A percentile compares a stretch with the other conserved stretches of the same genome.
Conservation (phyloP, 2,888 invertebrate genomes). For the Bombyx huttoni region DNA sequence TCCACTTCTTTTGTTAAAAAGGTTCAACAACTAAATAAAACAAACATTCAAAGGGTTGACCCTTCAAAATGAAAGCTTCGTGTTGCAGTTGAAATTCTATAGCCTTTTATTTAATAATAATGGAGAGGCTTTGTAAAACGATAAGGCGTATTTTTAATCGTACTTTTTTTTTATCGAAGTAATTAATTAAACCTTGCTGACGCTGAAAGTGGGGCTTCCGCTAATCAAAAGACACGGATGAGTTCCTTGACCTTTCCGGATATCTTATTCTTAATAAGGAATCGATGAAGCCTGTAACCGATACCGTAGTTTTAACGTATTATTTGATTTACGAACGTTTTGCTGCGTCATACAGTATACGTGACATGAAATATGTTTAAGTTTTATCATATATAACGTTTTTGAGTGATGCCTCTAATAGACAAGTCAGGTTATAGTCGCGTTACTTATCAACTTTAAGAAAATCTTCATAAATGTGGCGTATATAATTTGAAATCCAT, state of each 20-base stretch:
- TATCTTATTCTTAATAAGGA: slow-evolving; percentile 5
- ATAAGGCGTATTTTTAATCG: not conserved
- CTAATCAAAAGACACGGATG: slow-evolving; percentile 9
- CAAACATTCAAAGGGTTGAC: not conserved
- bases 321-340: too few species aligned
- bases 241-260: slow-evolving; percentile 13
- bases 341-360: too few species aligned
- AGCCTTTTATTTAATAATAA: not conserved
- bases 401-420: too few species aligned
- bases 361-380: too few species aligned
- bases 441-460: too few species aligned
- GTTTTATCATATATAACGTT: too few species aligned
- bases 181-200: slow-evolving; percentile 7
- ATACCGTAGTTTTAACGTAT: not conserved
- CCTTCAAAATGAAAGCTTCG: not conserved
- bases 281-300: not conserved
- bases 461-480: too few species aligned
- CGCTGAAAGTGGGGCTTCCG: slow-evolving; percentile 8
- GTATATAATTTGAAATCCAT: too few species aligned
- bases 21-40: slow-evolving; percentile 1
- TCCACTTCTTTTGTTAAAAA: not conserved
- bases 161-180: slow-evolving; percentile 4
- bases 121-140: not conserved
- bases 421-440: too few species aligned
- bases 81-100: not conserved